Base-by-base conservation (phyloP, 2,888 invertebrate genomes). In the Lasioglossum villosulum region DNA sequence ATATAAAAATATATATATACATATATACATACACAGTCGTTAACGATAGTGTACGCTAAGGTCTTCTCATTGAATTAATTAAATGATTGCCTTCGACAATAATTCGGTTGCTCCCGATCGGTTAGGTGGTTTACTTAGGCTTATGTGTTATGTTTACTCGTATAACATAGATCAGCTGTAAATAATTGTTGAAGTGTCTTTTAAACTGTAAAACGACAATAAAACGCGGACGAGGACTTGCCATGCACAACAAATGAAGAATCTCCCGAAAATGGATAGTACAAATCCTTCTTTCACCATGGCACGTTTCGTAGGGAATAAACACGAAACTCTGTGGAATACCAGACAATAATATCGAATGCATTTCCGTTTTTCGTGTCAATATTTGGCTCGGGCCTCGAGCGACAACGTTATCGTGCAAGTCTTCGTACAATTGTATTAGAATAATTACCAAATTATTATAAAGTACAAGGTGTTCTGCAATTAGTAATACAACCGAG, bases 101-200 rank as follows among this genome's bases (percentile, higher is more conserved):
- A 78, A 87, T 85, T 85, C 37, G 42, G 82, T 88, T 88, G 78
- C 80, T 78, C 68, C 75, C 39, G 37, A 80, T 30, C 78, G 66
- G 39, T 82, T 87, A 80, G 63, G 75, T 59, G 59, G 79, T 80
- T 87, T 82, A 78, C 75, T 63, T 74, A 66, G 76, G 76, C 42
- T 78, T 45, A 23, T 45, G 68, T 71, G 71, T 79, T 81, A 82
- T 63, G 70, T 63, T 88, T 80, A 79, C 75, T 59, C 76, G 70
- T 84, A 75, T 66, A 27, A 75, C 59, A 56, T 86, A 87, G 86
- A 39, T 70, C 63, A 75, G 75, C 39, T 88, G 88, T 88, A 88
- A 82, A 88, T 88, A 88, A 83, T 88, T 75, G 83, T 88, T 83
- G 48, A 88, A 86, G 86, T 80, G 86, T 86, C 75, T 86, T 83